Conservation (phyloP, 2,888 invertebrate genomes). For the Schizaphis graminum region DNA sequence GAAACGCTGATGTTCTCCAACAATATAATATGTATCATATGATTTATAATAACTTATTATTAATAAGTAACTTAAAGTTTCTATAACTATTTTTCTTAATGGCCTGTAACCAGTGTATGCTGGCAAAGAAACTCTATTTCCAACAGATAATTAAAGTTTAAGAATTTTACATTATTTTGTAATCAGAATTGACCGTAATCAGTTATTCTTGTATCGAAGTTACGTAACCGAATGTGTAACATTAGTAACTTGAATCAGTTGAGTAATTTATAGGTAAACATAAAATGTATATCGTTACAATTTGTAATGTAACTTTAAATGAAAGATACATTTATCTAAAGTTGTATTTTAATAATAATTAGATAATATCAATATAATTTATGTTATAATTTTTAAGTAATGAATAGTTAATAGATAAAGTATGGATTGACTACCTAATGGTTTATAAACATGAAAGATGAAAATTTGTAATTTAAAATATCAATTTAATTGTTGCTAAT, state of each 20-base stretch:
- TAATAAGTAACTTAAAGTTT: background rate
- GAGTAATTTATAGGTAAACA: background rate
- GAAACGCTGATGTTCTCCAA: too few relatives aligned
- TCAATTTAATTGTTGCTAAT: background rate
- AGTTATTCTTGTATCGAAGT: background rate
- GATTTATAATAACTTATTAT: background rate
- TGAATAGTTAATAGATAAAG: background rate
- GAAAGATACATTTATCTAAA: background rate
- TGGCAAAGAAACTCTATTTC: background rate
- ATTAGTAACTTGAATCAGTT: background rate
- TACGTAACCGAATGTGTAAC: background rate
- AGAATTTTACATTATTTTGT: background rate
- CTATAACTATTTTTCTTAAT: too few relatives aligned
- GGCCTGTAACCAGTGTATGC: background rate
- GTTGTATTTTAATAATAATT: background rate
- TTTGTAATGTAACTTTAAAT: background rate
- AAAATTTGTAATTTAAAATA: background rate
- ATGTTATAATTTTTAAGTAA: background rate
- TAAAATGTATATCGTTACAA: background rate
- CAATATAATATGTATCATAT: too few relatives aligned
- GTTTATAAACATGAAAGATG: too few relatives aligned
- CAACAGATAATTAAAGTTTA: background rate
- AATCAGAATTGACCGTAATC: background rate
- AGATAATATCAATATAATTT: too few relatives aligned
- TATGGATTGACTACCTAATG: background rate